Percentiles rank a stretch among this genome's conserved stretches.
Evolutionary conservation across 92 coral and sea anemone species (phyloP).

Genomic region (Zoanthus sansibaricus): DNA sequence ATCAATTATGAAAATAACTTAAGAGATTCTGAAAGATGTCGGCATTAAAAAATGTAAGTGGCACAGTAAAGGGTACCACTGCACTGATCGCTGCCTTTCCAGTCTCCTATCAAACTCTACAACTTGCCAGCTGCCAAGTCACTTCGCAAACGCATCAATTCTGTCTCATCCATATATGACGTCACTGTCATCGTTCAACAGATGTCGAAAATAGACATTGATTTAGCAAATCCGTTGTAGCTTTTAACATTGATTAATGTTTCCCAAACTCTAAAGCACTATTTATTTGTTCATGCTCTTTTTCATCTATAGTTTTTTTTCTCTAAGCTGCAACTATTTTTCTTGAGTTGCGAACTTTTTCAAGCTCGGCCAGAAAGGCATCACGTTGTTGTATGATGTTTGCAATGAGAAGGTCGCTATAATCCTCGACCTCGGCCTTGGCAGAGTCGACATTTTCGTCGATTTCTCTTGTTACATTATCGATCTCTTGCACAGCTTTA

Average conservation of each 20-base stretch:
- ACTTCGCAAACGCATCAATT: background rate
- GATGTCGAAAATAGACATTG: background rate
- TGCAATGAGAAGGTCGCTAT: background rate
- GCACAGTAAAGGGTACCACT: too few species aligned
- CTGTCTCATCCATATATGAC: background rate
- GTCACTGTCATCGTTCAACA: slow-evolving; percentile 7
- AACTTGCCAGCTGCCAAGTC: too few species aligned
- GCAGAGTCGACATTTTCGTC: background rate
- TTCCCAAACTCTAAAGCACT: background rate
- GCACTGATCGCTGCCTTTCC: too few species aligned
- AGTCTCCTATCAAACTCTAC: too few species aligned
- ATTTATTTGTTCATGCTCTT: background rate
- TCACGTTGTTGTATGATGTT: slow-evolving; percentile 3
- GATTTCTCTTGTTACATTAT: background rate
- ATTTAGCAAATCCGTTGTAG: background rate
- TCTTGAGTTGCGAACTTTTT: background rate
- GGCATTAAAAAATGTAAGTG: too few species aligned
- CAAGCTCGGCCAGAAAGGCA: slow-evolving; percentile 10
- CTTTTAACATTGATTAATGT: background rate
- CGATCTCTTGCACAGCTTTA: too few species aligned
- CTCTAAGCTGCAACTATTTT: background rate
- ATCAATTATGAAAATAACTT: too few species aligned
- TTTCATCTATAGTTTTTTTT: background rate
- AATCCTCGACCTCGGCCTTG: background rate
- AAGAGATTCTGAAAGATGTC: too few species aligned